A percentile compares a stretch with the other conserved stretches of the same genome.
phyloP scores from a whole-genome alignment of 2,113 vertebrate species.

The Montifringilla adamsi region DNA sequence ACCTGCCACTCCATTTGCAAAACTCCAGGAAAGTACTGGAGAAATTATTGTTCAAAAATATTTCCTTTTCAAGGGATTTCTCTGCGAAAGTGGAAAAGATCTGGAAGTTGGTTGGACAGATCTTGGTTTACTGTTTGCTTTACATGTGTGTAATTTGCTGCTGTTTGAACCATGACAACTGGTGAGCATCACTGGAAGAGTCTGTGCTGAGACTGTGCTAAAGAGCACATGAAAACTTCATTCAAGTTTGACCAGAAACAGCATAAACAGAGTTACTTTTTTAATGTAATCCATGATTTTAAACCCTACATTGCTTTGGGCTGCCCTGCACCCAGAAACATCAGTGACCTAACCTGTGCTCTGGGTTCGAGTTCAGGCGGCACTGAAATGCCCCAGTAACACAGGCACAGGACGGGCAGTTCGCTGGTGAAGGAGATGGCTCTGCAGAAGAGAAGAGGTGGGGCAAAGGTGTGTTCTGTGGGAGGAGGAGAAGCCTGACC shows the following conservation, averaged over 20 bases:
- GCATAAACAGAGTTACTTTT: background rate
- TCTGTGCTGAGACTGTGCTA: background rate
- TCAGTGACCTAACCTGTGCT: background rate
- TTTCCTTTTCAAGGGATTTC: background rate
- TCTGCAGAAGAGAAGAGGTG: background rate
- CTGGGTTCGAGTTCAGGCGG: background rate
- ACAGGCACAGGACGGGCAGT: background rate
- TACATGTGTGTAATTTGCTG: background rate
- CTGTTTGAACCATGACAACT: background rate
- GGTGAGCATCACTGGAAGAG: background rate
- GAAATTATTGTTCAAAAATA: background rate
- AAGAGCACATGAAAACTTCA: background rate
- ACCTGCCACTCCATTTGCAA: background rate
- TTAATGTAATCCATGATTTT: background rate
- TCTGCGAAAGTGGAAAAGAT: background rate
- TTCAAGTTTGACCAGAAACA: background rate
- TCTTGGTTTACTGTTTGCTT: background rate
- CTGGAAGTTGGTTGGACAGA: background rate
- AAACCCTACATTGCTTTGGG: background rate
- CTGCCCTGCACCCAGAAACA: background rate
- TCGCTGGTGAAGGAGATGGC: background rate
- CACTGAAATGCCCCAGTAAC: background rate
- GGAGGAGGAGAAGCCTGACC: background rate
- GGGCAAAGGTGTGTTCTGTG: background rate
- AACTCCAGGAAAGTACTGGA: background rate